Conservation (phyloP, 2,888 invertebrate species). For the Sarcophaga carnaria region DNA sequence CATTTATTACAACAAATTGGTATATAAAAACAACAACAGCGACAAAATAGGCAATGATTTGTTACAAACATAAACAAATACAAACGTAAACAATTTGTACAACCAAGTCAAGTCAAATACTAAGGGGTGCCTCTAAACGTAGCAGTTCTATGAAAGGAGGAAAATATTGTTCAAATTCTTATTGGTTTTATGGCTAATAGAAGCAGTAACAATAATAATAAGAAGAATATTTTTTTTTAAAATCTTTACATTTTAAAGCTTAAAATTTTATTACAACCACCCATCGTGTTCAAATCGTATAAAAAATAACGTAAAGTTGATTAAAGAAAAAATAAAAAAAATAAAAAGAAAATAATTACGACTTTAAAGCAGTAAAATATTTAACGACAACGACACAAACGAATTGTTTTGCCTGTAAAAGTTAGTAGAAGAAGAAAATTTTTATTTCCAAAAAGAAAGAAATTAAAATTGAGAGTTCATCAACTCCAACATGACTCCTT, state of each 20-base stretch:
- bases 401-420: no score
- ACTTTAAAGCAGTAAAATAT: no score
- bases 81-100: conserved; percentile 9
- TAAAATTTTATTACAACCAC: no score
- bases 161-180: background rate
- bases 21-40: conserved; percentile 69
- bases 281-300: no score
- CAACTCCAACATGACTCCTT: no score
- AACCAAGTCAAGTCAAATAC: background rate
- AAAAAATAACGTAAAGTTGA: background rate
- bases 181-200: conserved; percentile 13
- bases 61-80: conserved; percentile 70
- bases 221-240: background rate
- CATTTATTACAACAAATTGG: conserved; percentile 78
- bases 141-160: background rate
- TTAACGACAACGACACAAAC: no score
- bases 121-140: no score
- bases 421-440: no score
- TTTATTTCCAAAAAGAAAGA: no score
- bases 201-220: background rate
- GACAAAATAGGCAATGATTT: conserved; percentile 71
- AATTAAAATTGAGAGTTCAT: no score
- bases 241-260: no score
- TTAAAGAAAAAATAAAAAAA: background rate
- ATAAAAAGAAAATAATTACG: no score